Conservation (phyloP, 1,140 invertebrate species). For the Drosophila arawakana region DNA sequence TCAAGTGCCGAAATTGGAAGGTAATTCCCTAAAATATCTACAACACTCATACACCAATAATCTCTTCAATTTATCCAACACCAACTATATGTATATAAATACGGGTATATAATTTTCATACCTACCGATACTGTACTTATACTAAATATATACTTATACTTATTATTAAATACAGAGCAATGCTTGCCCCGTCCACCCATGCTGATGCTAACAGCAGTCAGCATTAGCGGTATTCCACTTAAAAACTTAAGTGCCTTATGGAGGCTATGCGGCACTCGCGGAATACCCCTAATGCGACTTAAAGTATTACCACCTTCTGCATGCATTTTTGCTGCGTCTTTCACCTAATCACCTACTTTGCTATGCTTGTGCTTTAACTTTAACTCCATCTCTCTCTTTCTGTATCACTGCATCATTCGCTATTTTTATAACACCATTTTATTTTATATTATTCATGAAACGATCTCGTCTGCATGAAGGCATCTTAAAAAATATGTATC, state of each 20-base stretch:
- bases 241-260: too few species aligned
- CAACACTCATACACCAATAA: constrained; percentile 6
- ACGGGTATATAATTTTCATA: constrained; percentile 2
- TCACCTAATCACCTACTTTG: constrained; percentile 5
- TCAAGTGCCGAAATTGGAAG: constrained; percentile 59
- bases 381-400: constrained; percentile 1
- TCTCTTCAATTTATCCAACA: constrained; percentile 6
- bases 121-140: constrained; percentile 4
- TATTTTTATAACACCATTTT: constrained; percentile 1
- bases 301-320: constrained; percentile 5
- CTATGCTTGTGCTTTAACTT: constrained; percentile 21
- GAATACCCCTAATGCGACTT: constrained; percentile 19
- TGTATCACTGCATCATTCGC: background rate
- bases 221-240: constrained; percentile 5
- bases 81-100: constrained; percentile 3
- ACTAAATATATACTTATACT: background rate
- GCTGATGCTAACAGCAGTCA: background rate
- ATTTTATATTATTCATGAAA: background rate
- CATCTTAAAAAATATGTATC: background rate
- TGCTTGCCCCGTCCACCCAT: constrained; percentile 1
- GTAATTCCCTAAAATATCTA: constrained; percentile 49
- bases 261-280: background rate
- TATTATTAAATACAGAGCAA: constrained; percentile 1
- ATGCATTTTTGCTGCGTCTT: constrained; percentile 11
- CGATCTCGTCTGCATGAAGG: constrained; percentile 9